Evolutionary conservation across 2,797 vertebrate genomes (phyloP).

Genomic region (Mormyrus proboscirostris): DNA sequence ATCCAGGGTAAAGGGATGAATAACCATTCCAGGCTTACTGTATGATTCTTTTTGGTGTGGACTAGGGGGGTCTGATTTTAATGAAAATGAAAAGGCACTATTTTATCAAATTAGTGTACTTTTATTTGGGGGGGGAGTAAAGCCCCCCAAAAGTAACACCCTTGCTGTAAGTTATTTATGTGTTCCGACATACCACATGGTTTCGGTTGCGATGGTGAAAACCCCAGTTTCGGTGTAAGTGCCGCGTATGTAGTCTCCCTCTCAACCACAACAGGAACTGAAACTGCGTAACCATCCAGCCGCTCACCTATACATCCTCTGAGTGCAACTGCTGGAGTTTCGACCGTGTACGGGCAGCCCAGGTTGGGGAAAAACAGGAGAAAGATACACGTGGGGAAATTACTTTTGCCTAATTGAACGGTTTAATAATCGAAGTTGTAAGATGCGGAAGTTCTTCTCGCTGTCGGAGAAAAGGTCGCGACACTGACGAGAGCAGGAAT

Average conservation of each 20-base stretch:
- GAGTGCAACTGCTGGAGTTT: slow-evolving; percentile 14
- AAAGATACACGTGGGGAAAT: not conserved
- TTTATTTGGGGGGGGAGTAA: not conserved
- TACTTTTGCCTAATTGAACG: not conserved
- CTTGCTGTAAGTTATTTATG: not conserved
- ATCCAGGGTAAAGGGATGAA: not conserved
- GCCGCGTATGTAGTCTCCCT: not conserved
- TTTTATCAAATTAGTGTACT: not conserved
- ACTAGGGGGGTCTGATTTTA: not conserved
- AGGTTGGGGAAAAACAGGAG: not conserved
- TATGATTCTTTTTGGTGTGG: not conserved
- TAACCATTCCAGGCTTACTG: not conserved
- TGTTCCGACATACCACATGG: not conserved
- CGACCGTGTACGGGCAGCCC: not conserved
- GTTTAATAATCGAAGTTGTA: not conserved
- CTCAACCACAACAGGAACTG: slow-evolving; percentile 34
- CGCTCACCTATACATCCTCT: not conserved
- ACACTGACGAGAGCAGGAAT: not conserved
- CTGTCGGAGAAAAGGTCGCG: not conserved
- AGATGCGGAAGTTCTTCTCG: not conserved
- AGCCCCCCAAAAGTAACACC: not conserved
- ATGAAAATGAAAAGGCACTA: not conserved
- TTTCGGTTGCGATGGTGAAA: not conserved
- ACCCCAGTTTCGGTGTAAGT: slow-evolving; percentile 27
- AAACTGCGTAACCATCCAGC: slow-evolving; percentile 19